Evolutionary conservation across 2,888 invertebrate species (phyloP), one percentile per base, ranked within the genome.

Genomic region (Brachyptera putata): DNA sequence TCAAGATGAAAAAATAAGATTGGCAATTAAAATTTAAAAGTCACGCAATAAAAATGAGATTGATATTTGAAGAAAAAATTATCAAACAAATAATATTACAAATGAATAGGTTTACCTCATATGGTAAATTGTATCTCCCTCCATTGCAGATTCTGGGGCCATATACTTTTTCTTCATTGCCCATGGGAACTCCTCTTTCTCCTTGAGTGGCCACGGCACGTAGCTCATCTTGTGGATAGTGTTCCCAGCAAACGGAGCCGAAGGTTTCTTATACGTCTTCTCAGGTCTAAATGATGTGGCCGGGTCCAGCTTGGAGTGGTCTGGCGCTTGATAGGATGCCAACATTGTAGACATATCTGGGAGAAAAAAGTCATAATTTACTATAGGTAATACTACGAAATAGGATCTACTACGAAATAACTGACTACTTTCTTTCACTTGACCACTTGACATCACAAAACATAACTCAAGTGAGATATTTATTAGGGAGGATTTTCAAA

Each of bases 171-270:
- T 7, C 34, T 53, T 53, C 21, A 11, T 18, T 18, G 53, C 53
- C 53, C 53, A 53, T 3, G 53, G 53, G 18, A 18, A 30, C 13
- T 16, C 36, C 34, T 53, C 53, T 36, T 53, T 53, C 18, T 36
- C 53, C 11, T 7, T 18, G n/a, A 53, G 18, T 21, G 53, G 53
- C 53, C 34, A 34, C 18, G 53, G 53, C 36, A 53, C 36, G 34
- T 36, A 53, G 53, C 53, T 53, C 53, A 34, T 53, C 53, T 53
- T 53, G 9, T 53, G 34, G 13, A 53, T 21, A 7, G 53, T 53
- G 22, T 36, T 22, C 36, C 53, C 21, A 7, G 16, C 13, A 21
- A 53, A 3, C 3, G 7, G 36, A 2, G 53, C 53, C 18, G 13
- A 9, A 7, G 53, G 53, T 14, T 14, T 34, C 18, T 36, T 16